A percentile compares a stretch with the other conserved stretches of the same genome.
Conservation (phyloP, 2,888 invertebrate species). For the Drosophila subsilvestris region DNA sequence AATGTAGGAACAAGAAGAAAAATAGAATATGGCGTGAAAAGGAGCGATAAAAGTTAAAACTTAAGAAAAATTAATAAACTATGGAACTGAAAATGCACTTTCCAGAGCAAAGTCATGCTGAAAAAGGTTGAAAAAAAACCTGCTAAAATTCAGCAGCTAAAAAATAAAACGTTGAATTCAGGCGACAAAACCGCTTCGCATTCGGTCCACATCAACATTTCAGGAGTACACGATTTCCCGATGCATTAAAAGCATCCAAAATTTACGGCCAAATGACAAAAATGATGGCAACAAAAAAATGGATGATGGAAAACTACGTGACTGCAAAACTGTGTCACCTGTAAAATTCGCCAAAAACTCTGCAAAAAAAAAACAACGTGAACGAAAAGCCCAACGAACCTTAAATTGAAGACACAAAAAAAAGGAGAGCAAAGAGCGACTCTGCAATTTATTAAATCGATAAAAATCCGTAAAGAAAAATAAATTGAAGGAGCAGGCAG, state of each 20-base stretch:
- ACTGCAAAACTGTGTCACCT: conserved; percentile 67
- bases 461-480: conserved; percentile 48
- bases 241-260: conserved; percentile 18
- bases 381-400: conserved; percentile 47
- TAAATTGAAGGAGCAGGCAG: conserved; percentile 20
- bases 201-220: neutral
- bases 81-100: conserved; percentile 65
- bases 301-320: conserved; percentile 46
- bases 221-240: neutral
- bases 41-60: conserved; percentile 48
- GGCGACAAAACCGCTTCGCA: neutral
- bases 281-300: conserved; percentile 54
- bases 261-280: conserved; percentile 46
- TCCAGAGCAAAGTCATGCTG: neutral
- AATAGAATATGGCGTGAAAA: conserved; percentile 25
- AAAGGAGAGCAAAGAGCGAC: conserved; percentile 17
- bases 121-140: conserved; percentile 4
- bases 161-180: too few species aligned
- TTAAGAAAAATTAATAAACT: conserved; percentile 70
- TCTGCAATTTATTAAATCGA: conserved; percentile 72
- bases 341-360: conserved; percentile 31
- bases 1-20: conserved; percentile 26
- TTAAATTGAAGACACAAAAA: conserved; percentile 56
- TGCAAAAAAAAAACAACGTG: conserved; percentile 22
- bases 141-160: too few species aligned